Conservation (phyloP, 2,113 vertebrate species). For the Lophotis ruficrista region DNA sequence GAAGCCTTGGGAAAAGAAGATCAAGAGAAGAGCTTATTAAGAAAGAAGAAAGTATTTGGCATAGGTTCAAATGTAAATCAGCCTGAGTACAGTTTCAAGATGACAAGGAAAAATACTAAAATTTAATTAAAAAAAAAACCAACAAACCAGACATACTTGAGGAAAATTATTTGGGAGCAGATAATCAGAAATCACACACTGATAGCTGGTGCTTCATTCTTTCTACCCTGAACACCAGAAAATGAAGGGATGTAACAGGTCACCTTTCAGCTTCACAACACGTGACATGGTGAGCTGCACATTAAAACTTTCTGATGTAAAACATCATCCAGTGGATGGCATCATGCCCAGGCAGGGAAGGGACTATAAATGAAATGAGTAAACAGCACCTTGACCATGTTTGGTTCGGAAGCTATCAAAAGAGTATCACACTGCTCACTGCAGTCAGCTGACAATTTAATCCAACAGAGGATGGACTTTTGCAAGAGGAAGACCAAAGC, state of each 20-base stretch:
- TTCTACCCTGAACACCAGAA: not conserved
- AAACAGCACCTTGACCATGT: not conserved
- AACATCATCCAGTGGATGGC: not conserved
- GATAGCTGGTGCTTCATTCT: not conserved
- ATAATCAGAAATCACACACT: not conserved
- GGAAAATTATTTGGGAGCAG: not conserved
- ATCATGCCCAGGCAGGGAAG: not conserved
- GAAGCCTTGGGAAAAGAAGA: not conserved
- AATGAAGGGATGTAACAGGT: not conserved
- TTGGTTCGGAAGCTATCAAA: not conserved
- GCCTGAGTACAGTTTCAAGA: not conserved
- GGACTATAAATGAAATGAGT: not conserved
- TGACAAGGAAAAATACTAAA: not conserved
- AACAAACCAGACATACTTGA: not conserved
- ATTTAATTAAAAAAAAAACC: not conserved
- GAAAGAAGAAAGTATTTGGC: conserved; percentile 4
- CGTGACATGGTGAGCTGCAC: not conserved
- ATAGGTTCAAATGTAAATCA: conserved; percentile 32
- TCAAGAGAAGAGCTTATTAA: not conserved
- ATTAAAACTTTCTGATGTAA: not conserved
- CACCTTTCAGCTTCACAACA: not conserved
- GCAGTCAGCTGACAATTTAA: not conserved
- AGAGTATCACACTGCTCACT: not conserved
- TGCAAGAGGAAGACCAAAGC: not conserved
- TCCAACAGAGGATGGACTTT: not conserved